Base-by-base conservation (phyloP, 1,140 invertebrate species). In the Zaprionus camerounensis region DNA sequence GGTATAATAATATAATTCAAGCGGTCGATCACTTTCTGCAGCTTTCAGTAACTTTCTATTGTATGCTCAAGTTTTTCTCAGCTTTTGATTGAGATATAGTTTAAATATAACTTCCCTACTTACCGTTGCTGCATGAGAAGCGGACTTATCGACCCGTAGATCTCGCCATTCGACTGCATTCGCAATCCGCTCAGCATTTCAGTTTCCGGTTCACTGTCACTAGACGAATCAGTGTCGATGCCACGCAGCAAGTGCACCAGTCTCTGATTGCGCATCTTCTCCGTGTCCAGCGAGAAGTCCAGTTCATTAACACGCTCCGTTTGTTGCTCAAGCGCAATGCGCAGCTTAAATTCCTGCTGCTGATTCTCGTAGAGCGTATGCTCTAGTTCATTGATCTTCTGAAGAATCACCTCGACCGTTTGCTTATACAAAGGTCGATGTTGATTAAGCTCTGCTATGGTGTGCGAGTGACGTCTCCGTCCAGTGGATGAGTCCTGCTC, bases 121-220 rank as follows among this genome's bases (percentile, higher is more conserved):
- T 24, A 92, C 91, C 91, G 88, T n/a, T 92, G 91, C 41, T 92
- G 91, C 91, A 92, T 92, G 3, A 92, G 70, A 28, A 92, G 20
- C 1, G 91, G 91, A 78, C 91, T 92, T 11, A 92, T 92, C 5
- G 87, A 91, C 2, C 73, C 78, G 31, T 72, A 76, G 0, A 88
- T 3, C 0, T 77, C 57, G 0, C 59, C 56, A 0, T 26, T 59
- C 5, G 70, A 59, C 3, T 72, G 62, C 2, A 76, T 12, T 3
- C 69, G 58, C 7, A 74, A 44, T 6, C 51, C 62, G 4, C 13
- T 64, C 1, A 61, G 6, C 2, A 41, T 2, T 11, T 24, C 49
- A n/a, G 68, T 56, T 5, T 79, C 71, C 12, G 66, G 51, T 4
- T 88, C 87, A 28, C 69, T 74, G 0, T 82, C 82, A 0, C 71